Evolutionary conservation across 1,140 invertebrate genomes (phyloP).

Genomic region (Grapholita molesta): DNA sequence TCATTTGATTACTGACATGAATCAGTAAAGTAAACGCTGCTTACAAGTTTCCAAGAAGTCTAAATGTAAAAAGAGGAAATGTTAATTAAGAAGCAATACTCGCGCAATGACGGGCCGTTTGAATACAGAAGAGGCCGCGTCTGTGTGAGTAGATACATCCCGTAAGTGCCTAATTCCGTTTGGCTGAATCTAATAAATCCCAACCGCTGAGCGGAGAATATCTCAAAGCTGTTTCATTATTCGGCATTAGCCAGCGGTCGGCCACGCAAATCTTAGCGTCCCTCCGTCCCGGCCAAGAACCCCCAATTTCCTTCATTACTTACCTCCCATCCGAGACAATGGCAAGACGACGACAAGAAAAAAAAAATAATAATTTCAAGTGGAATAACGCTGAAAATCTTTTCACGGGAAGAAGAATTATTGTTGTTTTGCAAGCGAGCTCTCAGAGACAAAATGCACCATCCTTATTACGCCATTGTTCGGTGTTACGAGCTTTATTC

Average conservation of each 20-base stretch:
- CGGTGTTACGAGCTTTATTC: conserved; percentile 74
- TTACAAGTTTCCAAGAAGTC: not conserved
- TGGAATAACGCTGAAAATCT: conserved; percentile 77
- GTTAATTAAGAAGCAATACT: not conserved
- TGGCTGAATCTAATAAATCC: conserved; percentile 67
- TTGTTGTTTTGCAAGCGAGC: conserved; percentile 76
- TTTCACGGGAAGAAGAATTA: conserved; percentile 76
- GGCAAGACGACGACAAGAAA: conserved; percentile 72
- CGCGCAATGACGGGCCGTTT: not conserved
- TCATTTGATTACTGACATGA: not conserved
- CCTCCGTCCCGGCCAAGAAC: conserved; percentile 52
- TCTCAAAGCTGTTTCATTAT: conserved; percentile 73
- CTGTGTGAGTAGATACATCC: conserved; percentile 21
- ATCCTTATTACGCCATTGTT: conserved; percentile 75
- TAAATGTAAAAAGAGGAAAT: not conserved
- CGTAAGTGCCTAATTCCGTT: conserved; percentile 53
- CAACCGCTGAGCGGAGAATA: conserved; percentile 50
- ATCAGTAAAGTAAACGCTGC: not conserved
- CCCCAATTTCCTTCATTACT: conserved; percentile 77
- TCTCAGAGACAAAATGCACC: conserved; percentile 75
- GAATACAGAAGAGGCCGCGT: not conserved
- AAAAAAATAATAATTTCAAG: conserved; percentile 77
- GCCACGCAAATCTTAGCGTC: conserved; percentile 71
- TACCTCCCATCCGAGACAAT: conserved; percentile 74
- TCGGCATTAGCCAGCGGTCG: conserved; percentile 63